A percentile compares a stretch with the other conserved stretches of the same genome.
These are phyloP conservation scores for Drosophila tripunctata DNA, from an alignment of 2,888 invertebrate genomes.

Conservation along the genomic window DNA sequence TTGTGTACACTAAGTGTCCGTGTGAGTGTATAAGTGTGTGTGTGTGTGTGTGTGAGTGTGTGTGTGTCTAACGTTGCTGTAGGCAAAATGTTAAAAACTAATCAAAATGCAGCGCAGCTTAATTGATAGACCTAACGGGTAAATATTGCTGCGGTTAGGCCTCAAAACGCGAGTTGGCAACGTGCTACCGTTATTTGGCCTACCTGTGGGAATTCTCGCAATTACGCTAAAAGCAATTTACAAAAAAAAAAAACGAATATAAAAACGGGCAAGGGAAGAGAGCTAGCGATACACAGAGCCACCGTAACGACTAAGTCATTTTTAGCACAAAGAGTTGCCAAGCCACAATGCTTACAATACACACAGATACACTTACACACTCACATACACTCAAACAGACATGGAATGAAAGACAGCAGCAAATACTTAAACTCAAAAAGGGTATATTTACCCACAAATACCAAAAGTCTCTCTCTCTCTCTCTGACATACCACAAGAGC, in stretches of 20 bases:
- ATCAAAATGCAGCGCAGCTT: conserved; percentile 67
- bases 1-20: conserved; percentile 30
- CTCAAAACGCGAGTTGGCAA: conserved; percentile 42
- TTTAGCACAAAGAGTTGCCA: conserved; percentile 49
- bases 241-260: conserved; percentile 35
- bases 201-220: conserved; percentile 76
- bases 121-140: conserved; percentile 66
- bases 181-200: conserved; percentile 45
- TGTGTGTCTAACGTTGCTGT: conserved; percentile 11
- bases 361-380: conserved; percentile 3
- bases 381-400: background rate
- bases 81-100: conserved; percentile 68
- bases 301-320: conserved; percentile 35
- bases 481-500: conserved; percentile 9
- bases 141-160: conserved; percentile 65
- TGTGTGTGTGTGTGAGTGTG: conserved; percentile 2
- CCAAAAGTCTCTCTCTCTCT: conserved; percentile 9
- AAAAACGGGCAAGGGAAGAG: conserved; percentile 13
- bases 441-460: conserved; percentile 31
- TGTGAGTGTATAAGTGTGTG: background rate
- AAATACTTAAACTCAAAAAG: conserved; percentile 23
- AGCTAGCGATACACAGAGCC: conserved; percentile 13
- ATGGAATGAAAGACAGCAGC: conserved; percentile 4
- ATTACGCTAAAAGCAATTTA: conserved; percentile 81
- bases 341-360: conserved; percentile 15